Base-by-base conservation (phyloP, 2,113 vertebrate genomes). In the Macquaria ambigua region DNA sequence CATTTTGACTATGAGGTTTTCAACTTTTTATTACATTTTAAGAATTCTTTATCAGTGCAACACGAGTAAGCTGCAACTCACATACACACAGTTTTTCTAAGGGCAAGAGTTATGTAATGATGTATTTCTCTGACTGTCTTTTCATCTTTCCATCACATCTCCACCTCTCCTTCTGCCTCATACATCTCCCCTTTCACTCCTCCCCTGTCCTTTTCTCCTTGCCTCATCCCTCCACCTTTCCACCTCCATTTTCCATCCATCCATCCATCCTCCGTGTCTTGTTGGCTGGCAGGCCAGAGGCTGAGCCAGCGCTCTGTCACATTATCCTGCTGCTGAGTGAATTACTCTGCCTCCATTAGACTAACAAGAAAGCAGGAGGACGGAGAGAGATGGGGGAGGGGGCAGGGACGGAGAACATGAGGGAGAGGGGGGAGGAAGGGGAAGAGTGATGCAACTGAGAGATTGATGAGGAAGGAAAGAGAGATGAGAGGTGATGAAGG, bases 341-440 rank as follows among this genome's bases (percentile, higher is more conserved):
- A 96, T 96, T 95, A 95, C 91, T 90, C 81, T 69, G 77, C 91
- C 87, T 95, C 95, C 94, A 96, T 96, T 95, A 95, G 81, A 67
- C 90, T 94, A 95, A 94, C 90, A 86, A 94, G 91, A 95, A 94
- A 89, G 82, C 89, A 79, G 74, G 78, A 79, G 62, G 73, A 81
- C 20, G 7, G 61, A 69, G 37, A 53, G 64, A 34, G 52, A 61
- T 69, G 37, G 21, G 31, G 63, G 52, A 66, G 64, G 31, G 61
- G 66, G 52, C 3, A 23, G 67, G 61, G 50, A 34, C 4, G 3
- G 21, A 21, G 43, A 15, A 0, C 14, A 43, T 0, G 4, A 25
- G 53, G 43, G 53, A 28, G 25, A 28, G 25, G 16, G 18, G 11
- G 16, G 43, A 15, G 21, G 50, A 21, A 23, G 20, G 41, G 31